phyloP scores from a whole-genome alignment of 2,797 vertebrate genomes.

The Lerista edwardsae region DNA sequence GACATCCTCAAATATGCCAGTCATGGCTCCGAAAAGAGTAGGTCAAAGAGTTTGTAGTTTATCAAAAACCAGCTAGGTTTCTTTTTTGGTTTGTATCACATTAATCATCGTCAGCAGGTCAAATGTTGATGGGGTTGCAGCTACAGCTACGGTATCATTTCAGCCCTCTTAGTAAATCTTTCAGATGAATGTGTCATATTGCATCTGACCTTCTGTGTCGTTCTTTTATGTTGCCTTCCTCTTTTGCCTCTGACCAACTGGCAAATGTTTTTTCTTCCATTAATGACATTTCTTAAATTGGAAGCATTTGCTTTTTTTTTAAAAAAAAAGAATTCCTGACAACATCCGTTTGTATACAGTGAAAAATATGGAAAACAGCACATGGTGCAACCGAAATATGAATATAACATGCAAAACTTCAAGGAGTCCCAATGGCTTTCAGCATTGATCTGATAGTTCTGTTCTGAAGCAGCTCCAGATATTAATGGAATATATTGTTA shows the following conservation, averaged over 20 bases:
- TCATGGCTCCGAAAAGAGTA: constrained; percentile 39
- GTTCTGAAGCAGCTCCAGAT: background rate
- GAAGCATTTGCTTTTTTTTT: background rate
- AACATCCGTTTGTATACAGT: background rate
- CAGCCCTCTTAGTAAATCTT: background rate
- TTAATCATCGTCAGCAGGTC: constrained; percentile 47
- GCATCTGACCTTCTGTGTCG: background rate
- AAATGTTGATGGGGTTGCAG: constrained; percentile 26
- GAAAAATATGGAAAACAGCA: background rate
- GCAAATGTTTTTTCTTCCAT: constrained; percentile 16
- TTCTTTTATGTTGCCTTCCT: background rate
- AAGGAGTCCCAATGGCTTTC: too few species aligned
- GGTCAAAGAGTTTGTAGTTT: constrained; percentile 49
- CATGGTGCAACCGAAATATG: background rate
- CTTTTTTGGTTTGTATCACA: constrained; percentile 19
- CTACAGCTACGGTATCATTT: constrained; percentile 28
- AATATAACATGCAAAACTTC: background rate
- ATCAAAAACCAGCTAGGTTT: constrained; percentile 42
- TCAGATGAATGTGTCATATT: constrained; percentile 35
- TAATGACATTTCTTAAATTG: background rate
- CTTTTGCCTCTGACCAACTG: background rate
- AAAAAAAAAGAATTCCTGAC: background rate
- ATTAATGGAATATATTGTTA: background rate
- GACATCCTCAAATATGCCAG: constrained; percentile 37
- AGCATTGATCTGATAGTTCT: background rate